Evolutionary conservation across 2,113 vertebrate genomes (phyloP).

Genomic region (Marcusenius ussheri): DNA sequence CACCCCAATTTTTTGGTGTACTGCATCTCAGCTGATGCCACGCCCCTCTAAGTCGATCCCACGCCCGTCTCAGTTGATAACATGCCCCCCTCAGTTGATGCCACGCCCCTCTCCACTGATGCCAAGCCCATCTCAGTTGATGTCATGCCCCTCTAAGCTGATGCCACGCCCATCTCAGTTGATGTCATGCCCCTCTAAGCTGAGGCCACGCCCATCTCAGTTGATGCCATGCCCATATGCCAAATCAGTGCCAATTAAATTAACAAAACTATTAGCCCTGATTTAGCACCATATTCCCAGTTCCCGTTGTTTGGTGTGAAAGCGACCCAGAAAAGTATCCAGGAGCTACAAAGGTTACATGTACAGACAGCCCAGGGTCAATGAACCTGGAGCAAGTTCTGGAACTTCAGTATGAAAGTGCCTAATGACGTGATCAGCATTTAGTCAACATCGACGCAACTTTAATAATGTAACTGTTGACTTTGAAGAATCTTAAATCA

Average conservation of each 20-base stretch:
- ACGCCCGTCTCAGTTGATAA: fast-evolving
- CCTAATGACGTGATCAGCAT: neutral
- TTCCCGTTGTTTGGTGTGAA: neutral
- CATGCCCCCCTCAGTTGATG: too few species aligned
- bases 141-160: too few species aligned
- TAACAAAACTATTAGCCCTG: neutral
- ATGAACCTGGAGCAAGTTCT: neutral
- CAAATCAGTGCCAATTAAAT: neutral
- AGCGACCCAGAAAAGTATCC: neutral
- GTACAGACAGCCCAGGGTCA: neutral
- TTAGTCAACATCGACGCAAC: neutral
- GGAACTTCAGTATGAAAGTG: neutral
- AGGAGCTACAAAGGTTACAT: neutral
- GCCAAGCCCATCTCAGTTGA: too few species aligned
- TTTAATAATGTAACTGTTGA: neutral
- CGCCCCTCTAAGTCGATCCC: too few species aligned
- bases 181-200: too few species aligned
- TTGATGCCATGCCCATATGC: neutral
- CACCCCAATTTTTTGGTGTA: too few species aligned
- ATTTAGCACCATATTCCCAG: neutral
- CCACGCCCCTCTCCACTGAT: too few species aligned
- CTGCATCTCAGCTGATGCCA: too few species aligned
- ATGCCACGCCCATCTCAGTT: too few species aligned
- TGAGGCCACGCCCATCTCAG: too few species aligned
- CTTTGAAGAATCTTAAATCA: neutral